These are phyloP conservation scores for Salvelinus fontinalis DNA, from an alignment of 2,113 vertebrate genomes.

Conservation along the genomic window DNA sequence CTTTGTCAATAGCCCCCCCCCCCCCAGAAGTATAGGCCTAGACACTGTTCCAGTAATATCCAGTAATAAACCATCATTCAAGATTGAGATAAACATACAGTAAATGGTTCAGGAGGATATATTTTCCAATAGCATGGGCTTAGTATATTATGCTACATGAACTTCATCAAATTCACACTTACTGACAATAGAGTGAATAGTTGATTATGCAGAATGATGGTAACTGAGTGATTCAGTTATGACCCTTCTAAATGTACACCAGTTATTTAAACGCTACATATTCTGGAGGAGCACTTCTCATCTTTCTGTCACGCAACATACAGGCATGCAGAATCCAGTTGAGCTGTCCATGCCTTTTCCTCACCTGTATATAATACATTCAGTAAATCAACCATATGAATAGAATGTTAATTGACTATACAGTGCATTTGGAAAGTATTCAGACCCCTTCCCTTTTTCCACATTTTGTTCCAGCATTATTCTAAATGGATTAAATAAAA, in stretches of 20 bases:
- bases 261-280: neutral
- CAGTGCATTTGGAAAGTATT: too few species aligned
- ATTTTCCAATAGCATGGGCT: neutral
- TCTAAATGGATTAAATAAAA: too few species aligned
- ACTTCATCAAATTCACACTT: neutral
- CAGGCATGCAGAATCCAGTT: neutral
- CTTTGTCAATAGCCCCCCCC: neutral
- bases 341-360: neutral
- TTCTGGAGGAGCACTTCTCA: neutral
- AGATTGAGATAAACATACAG: neutral
- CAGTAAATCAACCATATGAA: neutral
- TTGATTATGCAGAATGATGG: neutral
- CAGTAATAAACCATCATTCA: neutral
- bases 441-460: too few species aligned
- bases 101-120: neutral
- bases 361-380: neutral
- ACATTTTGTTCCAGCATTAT: too few species aligned
- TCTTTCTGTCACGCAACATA: neutral
- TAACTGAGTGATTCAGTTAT: neutral
- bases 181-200: neutral
- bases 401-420: too few species aligned
- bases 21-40: too few species aligned
- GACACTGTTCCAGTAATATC: too few species aligned
- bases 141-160: neutral
- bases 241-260: neutral